Evolutionary conservation across 2,888 invertebrate species (phyloP), one percentile per base, ranked within the genome.

Genomic region (Nezara viridula): DNA sequence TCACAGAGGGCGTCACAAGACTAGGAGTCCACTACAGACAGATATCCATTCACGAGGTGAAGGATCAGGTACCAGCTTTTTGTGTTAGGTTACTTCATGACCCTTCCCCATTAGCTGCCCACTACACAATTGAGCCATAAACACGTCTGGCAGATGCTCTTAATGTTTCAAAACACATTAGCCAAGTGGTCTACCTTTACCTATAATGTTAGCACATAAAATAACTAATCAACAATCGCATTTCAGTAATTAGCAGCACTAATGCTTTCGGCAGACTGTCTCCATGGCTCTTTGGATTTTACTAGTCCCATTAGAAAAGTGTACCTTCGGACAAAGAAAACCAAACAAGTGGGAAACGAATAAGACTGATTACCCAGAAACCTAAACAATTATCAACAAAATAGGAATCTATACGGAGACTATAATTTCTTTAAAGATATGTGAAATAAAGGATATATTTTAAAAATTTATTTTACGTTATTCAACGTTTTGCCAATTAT

Each of bases 91-190:
- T 14, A 9, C 19, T 19, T 73, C 19, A 73, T 37, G 66, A 73
- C 32, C 32, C 21, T 37, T 19, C 37, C 19, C 66, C 66, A 73
- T 73, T 73, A 73, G 66, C 66, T 14, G 27, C 60, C 60, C n/a
- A 1, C 7, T n/a, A 27, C 27, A 73, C 66, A 73, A 73, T 32
- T 37, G 19, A 19, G 66, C 19, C 37, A 73, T 73, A 73, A 73
- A 73, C 66, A 73, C 16, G 32, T 24, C 66, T 73, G 66, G 66
- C 37, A 73, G 66, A 73, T 37, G 66, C 66, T 37, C 37, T 73
- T 73, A 32, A 73, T 73, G 66, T 73, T 37, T 73, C 3, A 73
- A 73, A 73, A 21, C 37, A 37, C 66, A 73, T 73, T 37, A 73
- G 66, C 37, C 32, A 21, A 73, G 66, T 73, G 19, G 66, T 73